Percentiles rank a stretch among this genome's conserved stretches.
Conservation (phyloP, 2,888 invertebrate species). For the Nemapogon koenigi region DNA sequence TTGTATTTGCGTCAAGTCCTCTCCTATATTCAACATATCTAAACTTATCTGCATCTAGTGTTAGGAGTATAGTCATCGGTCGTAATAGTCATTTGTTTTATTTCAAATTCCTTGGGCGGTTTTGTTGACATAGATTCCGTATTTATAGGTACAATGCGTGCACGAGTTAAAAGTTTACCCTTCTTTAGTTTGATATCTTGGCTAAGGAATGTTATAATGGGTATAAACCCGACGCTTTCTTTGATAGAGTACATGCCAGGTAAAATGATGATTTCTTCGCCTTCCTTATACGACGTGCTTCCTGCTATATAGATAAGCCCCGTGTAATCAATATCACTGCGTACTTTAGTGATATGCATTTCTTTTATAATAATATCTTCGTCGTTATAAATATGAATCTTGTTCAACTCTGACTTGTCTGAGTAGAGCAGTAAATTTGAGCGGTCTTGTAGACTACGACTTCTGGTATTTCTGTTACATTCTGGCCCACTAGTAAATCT, state of each 20-base stretch:
- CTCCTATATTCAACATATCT: conserved; percentile 2
- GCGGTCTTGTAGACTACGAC: not conserved
- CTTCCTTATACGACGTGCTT: not conserved
- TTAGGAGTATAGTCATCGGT: not conserved
- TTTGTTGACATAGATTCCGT: too few species aligned
- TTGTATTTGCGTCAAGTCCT: conserved; percentile 4
- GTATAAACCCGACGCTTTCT: not conserved
- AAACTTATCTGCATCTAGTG: too few species aligned
- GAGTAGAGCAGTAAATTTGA: not conserved
- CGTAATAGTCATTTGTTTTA: not conserved
- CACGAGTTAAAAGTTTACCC: too few species aligned
- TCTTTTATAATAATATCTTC: not conserved
- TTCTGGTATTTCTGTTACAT: conserved; percentile 1
- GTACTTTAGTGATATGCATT: not conserved
- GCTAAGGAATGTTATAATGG: not conserved
- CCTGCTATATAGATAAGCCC: not conserved
- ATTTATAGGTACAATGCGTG: too few species aligned
- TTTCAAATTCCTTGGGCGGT: not conserved
- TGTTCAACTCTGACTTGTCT: not conserved
- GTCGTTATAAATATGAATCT: not conserved
- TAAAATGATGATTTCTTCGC: not conserved
- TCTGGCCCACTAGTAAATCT: conserved; percentile 3
- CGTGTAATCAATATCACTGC: not conserved
- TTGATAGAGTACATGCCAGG: not conserved
- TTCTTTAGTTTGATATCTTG: too few species aligned